Percentiles rank a stretch among this genome's conserved stretches.
Conservation (phyloP, 2,113 vertebrate genomes). For the Etia nguti region DNA sequence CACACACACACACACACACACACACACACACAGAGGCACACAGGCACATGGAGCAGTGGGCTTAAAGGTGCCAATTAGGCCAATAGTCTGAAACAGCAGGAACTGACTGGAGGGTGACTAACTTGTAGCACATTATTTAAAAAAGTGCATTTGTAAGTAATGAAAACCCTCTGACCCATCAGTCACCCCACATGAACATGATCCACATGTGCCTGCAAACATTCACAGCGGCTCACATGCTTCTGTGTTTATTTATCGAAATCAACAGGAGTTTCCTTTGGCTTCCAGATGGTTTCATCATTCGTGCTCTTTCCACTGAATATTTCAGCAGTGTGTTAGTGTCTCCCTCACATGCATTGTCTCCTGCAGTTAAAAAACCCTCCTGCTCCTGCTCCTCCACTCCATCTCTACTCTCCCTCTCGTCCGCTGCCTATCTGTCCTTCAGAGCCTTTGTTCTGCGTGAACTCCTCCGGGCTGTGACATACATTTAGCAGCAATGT, state of each 20-base stretch:
- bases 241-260: slow-evolving; percentile 18
- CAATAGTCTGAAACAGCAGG: slow-evolving; percentile 28
- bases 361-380: slow-evolving; percentile 26
- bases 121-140: neutral
- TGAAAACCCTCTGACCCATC: neutral
- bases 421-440: neutral
- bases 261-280: slow-evolving; percentile 61
- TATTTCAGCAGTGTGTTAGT: slow-evolving; percentile 49
- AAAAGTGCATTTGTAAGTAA: neutral
- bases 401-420: neutral
- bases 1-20: neutral
- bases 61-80: slow-evolving; percentile 43
- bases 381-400: neutral
- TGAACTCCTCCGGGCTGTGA: slow-evolving; percentile 46
- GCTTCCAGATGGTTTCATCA: slow-evolving; percentile 59
- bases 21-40: neutral
- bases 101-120: neutral
- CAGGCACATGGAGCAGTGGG: neutral
- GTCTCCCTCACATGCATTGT: slow-evolving; percentile 46
- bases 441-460: slow-evolving; percentile 44
- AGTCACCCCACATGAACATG: neutral
- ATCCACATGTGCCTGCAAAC: neutral
- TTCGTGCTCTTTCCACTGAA: slow-evolving; percentile 43
- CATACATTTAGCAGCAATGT: slow-evolving; percentile 42
- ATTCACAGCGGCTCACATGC: neutral